Evolutionary conservation across 2,888 invertebrate genomes (phyloP), one percentile per base, ranked within the genome.

Genomic region (Kuschelorhynchus macadamiae): DNA sequence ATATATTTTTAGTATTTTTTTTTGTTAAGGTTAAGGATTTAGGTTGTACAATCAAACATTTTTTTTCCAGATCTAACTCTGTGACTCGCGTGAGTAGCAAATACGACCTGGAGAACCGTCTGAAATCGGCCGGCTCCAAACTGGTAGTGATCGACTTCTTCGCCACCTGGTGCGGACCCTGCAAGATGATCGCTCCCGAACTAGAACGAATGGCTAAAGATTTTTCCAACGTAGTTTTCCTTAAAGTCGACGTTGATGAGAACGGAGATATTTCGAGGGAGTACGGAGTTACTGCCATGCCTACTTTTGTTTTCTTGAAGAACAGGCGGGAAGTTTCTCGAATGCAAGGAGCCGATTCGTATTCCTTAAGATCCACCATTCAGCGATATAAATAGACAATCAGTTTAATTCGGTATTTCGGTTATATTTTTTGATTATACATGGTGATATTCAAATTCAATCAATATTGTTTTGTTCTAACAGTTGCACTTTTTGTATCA

Each of bases 161-260:
- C 85, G 95, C 95, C 55, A 90, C 91, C 56, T 96, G 95, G 95
- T 95, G 95, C 82, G 94, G 94, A 0, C 95, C 95, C 20, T 95
- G 95, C 87, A 93, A 92, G 84, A 87, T 89, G 86, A 95, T 95
- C 81, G 90, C 91, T 7, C 95, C 95, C 47, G 90, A 90, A 76
- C 85, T 94, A 18, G 91, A 91, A 75, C 90, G 90, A 80, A 81
- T 92, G 71, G 86, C 91, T 11, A 81, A 82, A 0, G 87, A 88
- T 75, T 86, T 86, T 81, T 83, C 85, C 0, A 88, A 87, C 65
- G 66, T 70, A 0, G 72, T 81, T 20, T 75, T 81, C 16, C 70
- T 81, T 3, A 81, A 81, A 73, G 91, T 95, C 8, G 94, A 95
- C 83, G 94, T 95, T 0, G 95, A 95, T 79, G 92, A 93, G 72